Conservation (phyloP, 2,888 invertebrate species). For the Neria commutata region DNA sequence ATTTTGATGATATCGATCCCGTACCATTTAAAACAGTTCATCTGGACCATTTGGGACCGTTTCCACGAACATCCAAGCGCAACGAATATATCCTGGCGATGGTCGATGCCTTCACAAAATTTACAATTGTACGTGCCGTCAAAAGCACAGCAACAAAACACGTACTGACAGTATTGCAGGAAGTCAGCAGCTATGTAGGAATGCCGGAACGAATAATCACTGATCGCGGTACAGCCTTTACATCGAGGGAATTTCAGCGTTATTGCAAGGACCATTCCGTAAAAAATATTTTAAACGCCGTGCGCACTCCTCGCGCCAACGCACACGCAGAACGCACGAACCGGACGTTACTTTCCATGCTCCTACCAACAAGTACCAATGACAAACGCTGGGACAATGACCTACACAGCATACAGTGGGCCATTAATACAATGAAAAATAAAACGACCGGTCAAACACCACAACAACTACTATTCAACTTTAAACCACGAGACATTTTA, state of each 20-base stretch:
- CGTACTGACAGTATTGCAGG: constrained; percentile 13
- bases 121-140: constrained; percentile 12
- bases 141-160: constrained; percentile 19
- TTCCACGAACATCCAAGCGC: constrained; percentile 11
- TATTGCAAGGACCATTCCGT: constrained; percentile 31
- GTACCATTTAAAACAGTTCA: constrained; percentile 12
- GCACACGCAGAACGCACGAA: constrained; percentile 21
- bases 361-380: constrained; percentile 2
- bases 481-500: constrained; percentile 6
- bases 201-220: constrained; percentile 36
- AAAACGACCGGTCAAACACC: constrained; percentile 13
- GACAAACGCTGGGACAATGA: constrained; percentile 13
- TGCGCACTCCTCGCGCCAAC: constrained; percentile 34
- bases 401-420: constrained; percentile 13
- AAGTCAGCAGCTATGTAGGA: constrained; percentile 30
- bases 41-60: constrained; percentile 25
- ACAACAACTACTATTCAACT: constrained; percentile 5
- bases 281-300: constrained; percentile 33
- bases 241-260: constrained; percentile 28
- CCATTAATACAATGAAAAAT: constrained; percentile 7
- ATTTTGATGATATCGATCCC: constrained; percentile 12
- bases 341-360: constrained; percentile 11
- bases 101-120: constrained; percentile 26
- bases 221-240: constrained; percentile 38
- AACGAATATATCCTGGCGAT: constrained; percentile 18